Evolutionary conservation across 2,113 vertebrate species (phyloP).

Genomic region (Eubucco bourcierii): DNA sequence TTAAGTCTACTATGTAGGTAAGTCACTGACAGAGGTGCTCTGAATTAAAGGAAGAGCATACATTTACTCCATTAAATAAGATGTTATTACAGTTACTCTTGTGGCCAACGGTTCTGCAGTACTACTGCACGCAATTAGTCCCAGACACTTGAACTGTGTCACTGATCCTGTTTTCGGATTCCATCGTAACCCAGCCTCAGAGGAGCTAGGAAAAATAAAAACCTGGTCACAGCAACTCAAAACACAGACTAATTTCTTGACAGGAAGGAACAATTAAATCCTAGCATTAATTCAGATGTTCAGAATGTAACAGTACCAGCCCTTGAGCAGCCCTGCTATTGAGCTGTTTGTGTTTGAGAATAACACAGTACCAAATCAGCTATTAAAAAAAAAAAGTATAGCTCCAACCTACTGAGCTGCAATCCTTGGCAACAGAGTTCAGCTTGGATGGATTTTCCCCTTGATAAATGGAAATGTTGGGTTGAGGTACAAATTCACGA

Average conservation of each 20-base stretch:
- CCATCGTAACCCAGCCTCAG: background rate
- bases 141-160: background rate
- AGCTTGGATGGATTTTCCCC: background rate
- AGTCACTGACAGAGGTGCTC: background rate
- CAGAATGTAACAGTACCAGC: background rate
- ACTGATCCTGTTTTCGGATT: background rate
- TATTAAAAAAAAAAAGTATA: background rate
- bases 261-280: background rate
- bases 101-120: background rate
- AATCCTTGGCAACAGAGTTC: background rate
- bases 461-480: background rate
- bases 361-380: background rate
- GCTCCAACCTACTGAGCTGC: background rate
- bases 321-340: background rate
- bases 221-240: background rate
- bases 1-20: background rate
- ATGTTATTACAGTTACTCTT: background rate
- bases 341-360: background rate
- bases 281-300: background rate
- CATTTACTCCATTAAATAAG: background rate
- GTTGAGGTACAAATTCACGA: background rate
- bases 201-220: background rate
- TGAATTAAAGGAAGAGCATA: background rate
- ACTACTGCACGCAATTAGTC: background rate
- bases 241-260: background rate